phyloP scores from a whole-genome alignment of 2,888 invertebrate species.

The Mesoligia furuncula region DNA sequence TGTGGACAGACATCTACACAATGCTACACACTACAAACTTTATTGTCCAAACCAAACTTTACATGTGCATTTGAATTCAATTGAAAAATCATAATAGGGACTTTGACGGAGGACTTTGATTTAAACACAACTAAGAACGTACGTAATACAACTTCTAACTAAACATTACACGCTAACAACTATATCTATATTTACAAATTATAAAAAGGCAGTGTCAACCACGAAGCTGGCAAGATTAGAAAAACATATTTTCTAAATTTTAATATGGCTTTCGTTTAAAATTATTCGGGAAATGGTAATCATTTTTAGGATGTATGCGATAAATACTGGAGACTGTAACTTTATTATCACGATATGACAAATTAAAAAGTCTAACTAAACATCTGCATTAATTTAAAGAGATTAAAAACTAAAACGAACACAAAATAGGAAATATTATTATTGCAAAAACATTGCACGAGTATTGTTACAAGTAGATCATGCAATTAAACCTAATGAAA shows the following conservation, averaged over 20 bases:
- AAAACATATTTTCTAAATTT: conserved; percentile 87
- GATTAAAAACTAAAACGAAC: conserved; percentile 76
- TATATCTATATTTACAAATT: conserved; percentile 86
- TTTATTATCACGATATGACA: conserved; percentile 62
- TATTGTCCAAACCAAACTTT: conserved; percentile 25
- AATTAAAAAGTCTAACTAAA: conserved; percentile 55
- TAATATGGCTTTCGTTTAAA: conserved; percentile 88
- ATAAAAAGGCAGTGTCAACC: conserved; percentile 88
- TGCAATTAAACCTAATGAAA: conserved; percentile 72
- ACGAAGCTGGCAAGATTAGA: conserved; percentile 90
- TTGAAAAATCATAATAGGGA: conserved; percentile 1
- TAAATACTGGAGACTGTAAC: conserved; percentile 69
- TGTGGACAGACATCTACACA: conserved; percentile 89
- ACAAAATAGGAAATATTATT: conserved; percentile 80
- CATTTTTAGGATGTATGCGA: conserved; percentile 59
- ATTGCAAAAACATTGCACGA: conserved; percentile 78
- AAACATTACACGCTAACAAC: conserved; percentile 59
- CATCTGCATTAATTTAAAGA: conserved; percentile 64
- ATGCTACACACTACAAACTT: conserved; percentile 70
- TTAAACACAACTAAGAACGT: conserved; percentile 55
- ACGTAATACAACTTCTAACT: conserved; percentile 52
- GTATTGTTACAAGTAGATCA: conserved; percentile 70
- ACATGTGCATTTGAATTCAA: conserved; percentile 14
- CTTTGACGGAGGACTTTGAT: conserved; percentile 26
- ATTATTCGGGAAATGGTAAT: conserved; percentile 80